Evolutionary conservation across 2,113 vertebrate species (phyloP), one percentile per base, ranked within the genome.

Genomic region (Pagrus major): DNA sequence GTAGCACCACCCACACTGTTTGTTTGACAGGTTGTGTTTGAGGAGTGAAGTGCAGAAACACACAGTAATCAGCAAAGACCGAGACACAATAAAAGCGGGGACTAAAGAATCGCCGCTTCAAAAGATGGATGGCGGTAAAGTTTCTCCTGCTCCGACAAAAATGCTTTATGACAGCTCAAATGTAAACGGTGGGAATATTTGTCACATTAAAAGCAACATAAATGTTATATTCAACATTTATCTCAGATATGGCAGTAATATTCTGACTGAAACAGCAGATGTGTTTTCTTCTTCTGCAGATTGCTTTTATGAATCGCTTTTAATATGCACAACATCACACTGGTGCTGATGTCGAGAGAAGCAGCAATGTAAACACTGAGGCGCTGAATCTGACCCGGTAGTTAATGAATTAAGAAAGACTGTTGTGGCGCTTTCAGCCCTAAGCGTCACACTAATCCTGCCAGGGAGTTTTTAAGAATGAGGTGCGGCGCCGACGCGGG

Each of bases 391-490:
- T 81, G 63, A 73, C 76, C 65, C 21, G 35, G 69, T 39, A 60
- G 49, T 71, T 90, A 72, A 69, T 86, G 84, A 76, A 86, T 82
- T 54, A 77, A 75, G 37, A 42, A 69, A 58, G 41, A 58, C 39
- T 44, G 69, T 37, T 54, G 59, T 21, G 46, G 35, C 7, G 16
- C 44, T 51, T 35, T 70, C 39, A 71, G 75, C 78, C 83, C 49
- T 31, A 39, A 52, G 81, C 73, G 47, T 52, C 65, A 9, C 76
- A 42, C 81, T 74, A 81, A 87, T 84, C 74, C 74, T 65, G 58
- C 66, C 68, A 59, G 31, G 46, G 71, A 71, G 49, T 72, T 85
- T 82, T 76, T 65, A 73, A 77, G 81, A 88, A 82, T 52, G 71
- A 83, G 65, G 66, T 56, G 56, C 49, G 67, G 80, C 41, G 35